These are phyloP conservation scores for Chloroclystis v-ata DNA, from an alignment of 2,888 invertebrate species.

Conservation along the genomic window DNA sequence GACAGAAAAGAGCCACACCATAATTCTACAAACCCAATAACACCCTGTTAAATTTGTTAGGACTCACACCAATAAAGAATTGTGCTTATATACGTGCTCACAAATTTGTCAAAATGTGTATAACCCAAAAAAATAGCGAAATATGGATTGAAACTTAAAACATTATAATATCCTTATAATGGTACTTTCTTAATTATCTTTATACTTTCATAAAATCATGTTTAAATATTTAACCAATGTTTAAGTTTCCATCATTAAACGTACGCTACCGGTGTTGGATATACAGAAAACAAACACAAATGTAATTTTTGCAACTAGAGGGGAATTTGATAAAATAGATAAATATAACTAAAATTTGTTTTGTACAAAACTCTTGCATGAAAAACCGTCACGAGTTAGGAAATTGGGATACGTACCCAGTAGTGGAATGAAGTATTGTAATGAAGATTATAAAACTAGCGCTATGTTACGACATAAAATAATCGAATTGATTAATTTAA, in stretches of 20 bases:
- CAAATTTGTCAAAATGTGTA: constrained; percentile 11
- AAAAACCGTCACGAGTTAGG: no score
- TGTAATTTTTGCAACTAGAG: neutral
- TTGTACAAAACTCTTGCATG: no score
- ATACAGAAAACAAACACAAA: neutral
- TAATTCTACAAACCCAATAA: constrained; percentile 17
- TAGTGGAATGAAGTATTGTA: no score
- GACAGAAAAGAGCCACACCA: constrained; percentile 15
- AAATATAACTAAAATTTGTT: no score
- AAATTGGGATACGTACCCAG: no score
- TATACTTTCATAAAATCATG: no score
- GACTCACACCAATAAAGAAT: constrained; percentile 21
- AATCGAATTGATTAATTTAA: no score
- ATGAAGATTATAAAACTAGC: no score
- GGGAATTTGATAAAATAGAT: no score
- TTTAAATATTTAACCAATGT: no score
- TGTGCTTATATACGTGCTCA: constrained; percentile 18
- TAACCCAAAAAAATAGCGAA: constrained; percentile 10
- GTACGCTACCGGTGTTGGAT: constrained; percentile 13
- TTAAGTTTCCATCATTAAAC: constrained; percentile 9
- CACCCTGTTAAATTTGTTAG: constrained; percentile 31
- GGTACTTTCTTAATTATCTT: no score
- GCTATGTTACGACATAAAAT: no score
- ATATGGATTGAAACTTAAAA: constrained; percentile 17
- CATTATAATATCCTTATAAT: neutral